phyloP scores from a whole-genome alignment of 2,888 invertebrate genomes.

The Nyleta sp. region DNA sequence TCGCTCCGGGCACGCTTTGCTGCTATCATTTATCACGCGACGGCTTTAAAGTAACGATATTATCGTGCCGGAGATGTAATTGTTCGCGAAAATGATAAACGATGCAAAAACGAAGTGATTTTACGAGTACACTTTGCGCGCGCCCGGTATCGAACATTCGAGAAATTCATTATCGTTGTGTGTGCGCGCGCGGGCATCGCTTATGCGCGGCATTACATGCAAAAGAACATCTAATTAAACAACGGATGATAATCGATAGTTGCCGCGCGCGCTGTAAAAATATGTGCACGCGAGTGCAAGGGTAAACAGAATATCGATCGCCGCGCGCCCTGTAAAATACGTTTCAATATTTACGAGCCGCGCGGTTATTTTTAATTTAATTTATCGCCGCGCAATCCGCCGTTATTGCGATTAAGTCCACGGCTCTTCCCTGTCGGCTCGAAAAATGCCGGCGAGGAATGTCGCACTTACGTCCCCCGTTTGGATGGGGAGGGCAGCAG shows the following conservation, averaged over 20 bases:
- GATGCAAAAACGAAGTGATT: conserved; percentile 62
- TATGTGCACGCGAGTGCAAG: conserved; percentile 28
- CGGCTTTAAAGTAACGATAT: conserved; percentile 72
- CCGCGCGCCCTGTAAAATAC: conserved; percentile 22
- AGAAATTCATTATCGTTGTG: conserved; percentile 51
- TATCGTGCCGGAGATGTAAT: conserved; percentile 71
- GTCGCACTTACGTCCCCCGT: no score
- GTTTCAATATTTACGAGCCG: conserved; percentile 47
- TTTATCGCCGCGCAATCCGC: conserved; percentile 12
- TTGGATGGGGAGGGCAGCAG: no score
- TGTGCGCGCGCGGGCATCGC: conserved; percentile 16
- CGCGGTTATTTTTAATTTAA: conserved; percentile 46
- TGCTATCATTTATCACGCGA: conserved; percentile 77
- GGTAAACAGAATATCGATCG: conserved; percentile 41
- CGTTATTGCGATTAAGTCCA: not conserved
- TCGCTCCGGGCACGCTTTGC: conserved; percentile 65
- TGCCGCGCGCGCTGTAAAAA: conserved; percentile 32
- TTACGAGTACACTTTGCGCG: conserved; percentile 49
- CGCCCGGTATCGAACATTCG: conserved; percentile 42
- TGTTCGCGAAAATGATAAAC: conserved; percentile 66
- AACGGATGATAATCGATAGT: conserved; percentile 51
- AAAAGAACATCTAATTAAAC: conserved; percentile 58
- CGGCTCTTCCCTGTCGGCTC: no score
- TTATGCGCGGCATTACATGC: conserved; percentile 38
- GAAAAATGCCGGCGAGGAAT: no score